Evolutionary conservation across 2,888 invertebrate species (phyloP), one percentile per base, ranked within the genome.

Genomic region (Archaeoteleia sp.): DNA sequence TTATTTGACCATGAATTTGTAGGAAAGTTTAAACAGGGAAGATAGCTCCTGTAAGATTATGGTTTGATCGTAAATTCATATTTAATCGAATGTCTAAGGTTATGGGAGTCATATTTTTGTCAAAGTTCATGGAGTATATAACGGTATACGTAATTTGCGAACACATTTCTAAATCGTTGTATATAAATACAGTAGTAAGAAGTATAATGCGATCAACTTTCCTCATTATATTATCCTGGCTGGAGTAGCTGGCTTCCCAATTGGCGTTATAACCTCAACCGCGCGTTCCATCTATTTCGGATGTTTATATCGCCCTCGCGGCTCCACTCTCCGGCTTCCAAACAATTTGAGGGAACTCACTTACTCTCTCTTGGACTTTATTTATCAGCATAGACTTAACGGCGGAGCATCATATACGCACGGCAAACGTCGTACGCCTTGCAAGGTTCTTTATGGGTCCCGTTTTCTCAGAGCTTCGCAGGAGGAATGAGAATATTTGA

Each of bases 401-500:
- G 48, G 54, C 62, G 27, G 53, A 13, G 46, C 45, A 35, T 62
- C 54, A 51, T 51, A 60, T 37, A 51, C 48, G 46, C 30, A 51
- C n/a, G n/a, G n/a, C n/a, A n/a, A n/a, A n/a, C n/a, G n/a, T n/a
- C n/a, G n/a, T 49, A 43, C 10, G 17, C 43, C 34, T 49, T 43
- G 61, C 37, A 53, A 39, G 61, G 51, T 49, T 60, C 43, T 66
- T 69, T 69, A 69, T 61, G 65, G 60, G 48, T 23, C 62, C 51
- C 34, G 65, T 65, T 65, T 65, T 69, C 60, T 69, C 61, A 65
- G 69, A 54, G 67, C 67, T 63, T 55, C 65, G 57, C 55, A 70
- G 60, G 62, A 60, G 75, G 70, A 76, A 73, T 74, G 77, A 73
- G 77, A 78, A 78, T 80, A 80, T 80, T 81, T 81, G 81, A 81